Evolutionary conservation across 2,113 vertebrate species (phyloP), one percentile per base, ranked within the genome.

Genomic region (Oreamnos americanus): DNA sequence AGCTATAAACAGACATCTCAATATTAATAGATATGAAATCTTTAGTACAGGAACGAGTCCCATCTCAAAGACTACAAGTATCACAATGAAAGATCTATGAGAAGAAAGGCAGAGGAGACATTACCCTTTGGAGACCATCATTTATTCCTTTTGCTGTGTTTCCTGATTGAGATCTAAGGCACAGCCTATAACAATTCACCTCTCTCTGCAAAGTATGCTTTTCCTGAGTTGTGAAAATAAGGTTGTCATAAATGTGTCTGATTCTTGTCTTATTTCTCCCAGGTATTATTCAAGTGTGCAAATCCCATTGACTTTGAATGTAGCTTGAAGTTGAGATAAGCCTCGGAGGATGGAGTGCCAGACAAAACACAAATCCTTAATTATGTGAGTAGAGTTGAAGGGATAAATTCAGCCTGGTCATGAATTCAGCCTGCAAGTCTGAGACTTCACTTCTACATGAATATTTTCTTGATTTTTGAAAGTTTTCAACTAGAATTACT

Each of bases 211-310:
- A 96, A 88, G 14, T 64, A 76, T 76, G 86, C 57, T 97, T 87
- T 96, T 78, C 90, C 71, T 90, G 85, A 96, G 49, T 79, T 94
- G 93, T 93, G 71, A 96, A 95, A 88, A 82, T 94, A 96, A 67
- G 19, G 43, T 91, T 96, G 67, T 97, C 79, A 97, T 97, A 93
- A 97, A 97, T 90, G 95, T 95, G 82, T 95, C 91, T 96, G 95
- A 97, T 97, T 89, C 67, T 98, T 97, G 96, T 96, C 96, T 98
- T 78, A 62, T 84, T 94, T 58, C 62, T 94, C 89, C 82, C 78
- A 91, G 91, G 87, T 91, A 55, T 95, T 87, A 93, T 84, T 97
- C 88, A 87, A 84, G 86, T 97, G 76, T 92, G 86, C 55, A 76
- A 62, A 86, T 86, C 19, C 28, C 43, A 60, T 0, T 96, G 96